Conservation (phyloP, 2,888 invertebrate genomes). For the Mayetiola destructor region DNA sequence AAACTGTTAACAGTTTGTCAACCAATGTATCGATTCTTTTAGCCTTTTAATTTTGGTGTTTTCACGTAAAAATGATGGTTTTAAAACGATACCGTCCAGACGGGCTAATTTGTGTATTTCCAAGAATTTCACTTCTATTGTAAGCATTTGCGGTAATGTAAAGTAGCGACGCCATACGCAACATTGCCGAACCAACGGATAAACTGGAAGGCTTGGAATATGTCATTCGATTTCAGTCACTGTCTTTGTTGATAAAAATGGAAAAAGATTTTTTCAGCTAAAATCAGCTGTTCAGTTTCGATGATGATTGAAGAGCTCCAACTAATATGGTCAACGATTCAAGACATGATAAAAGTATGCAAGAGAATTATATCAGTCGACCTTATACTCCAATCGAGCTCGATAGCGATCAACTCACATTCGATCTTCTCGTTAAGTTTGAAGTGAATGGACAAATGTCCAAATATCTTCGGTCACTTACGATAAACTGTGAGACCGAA, state of each 20-base stretch:
- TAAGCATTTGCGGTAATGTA: too few relatives aligned
- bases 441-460: constrained; percentile 46
- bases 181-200: too few relatives aligned
- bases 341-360: constrained; percentile 20
- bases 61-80: too few relatives aligned
- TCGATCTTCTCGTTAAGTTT: constrained; percentile 47
- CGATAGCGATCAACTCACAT: constrained; percentile 28
- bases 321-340: neutral
- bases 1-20: too few relatives aligned
- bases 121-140: too few relatives aligned
- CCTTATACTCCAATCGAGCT: constrained; percentile 32
- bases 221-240: neutral
- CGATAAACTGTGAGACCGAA: constrained; percentile 38
- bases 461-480: constrained; percentile 36
- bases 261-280: neutral
- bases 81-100: too few relatives aligned
- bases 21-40: too few relatives aligned
- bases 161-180: too few relatives aligned
- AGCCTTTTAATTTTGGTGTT: too few relatives aligned
- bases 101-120: too few relatives aligned
- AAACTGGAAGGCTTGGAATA: too few relatives aligned
- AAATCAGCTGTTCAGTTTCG: neutral
- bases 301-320: neutral
- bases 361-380: constrained; percentile 22
- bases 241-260: neutral